A percentile compares a stretch with the other conserved stretches of the same genome.
Evolutionary conservation across 2,888 invertebrate species (phyloP).

Genomic region (Tetrapedia diversipes): DNA sequence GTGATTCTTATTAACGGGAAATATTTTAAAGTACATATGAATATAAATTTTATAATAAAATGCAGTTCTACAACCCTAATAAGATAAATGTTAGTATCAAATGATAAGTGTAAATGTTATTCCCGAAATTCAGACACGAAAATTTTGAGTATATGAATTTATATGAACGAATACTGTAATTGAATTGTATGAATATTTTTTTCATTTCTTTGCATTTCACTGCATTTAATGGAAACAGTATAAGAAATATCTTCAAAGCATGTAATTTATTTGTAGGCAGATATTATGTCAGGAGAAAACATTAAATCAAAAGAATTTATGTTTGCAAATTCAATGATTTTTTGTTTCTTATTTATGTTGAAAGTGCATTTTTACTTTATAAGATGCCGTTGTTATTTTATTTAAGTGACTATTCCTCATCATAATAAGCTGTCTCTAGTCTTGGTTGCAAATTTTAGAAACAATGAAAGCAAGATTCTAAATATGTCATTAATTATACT

Average conservation of each 20-base stretch:
- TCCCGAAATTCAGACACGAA: constrained; percentile 5
- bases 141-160: constrained; percentile 13
- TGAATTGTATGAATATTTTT: constrained; percentile 7
- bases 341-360: constrained; percentile 22
- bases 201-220: constrained; percentile 49
- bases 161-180: neutral
- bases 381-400: constrained; percentile 12
- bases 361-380: constrained; percentile 26
- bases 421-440: constrained; percentile 50
- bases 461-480: constrained; percentile 22
- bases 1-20: constrained; percentile 15
- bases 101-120: constrained; percentile 2
- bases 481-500: constrained; percentile 36
- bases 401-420: constrained; percentile 24
- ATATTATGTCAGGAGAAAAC: neutral
- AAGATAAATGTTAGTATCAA: constrained; percentile 12
- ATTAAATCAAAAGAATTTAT: constrained; percentile 35
- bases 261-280: constrained; percentile 15
- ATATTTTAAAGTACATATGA: constrained; percentile 2
- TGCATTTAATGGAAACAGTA: constrained; percentile 44
- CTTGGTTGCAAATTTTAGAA: constrained; percentile 43
- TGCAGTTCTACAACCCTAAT: constrained; percentile 11
- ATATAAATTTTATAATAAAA: constrained; percentile 17
- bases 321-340: constrained; percentile 4
- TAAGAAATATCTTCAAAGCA: neutral